Evolutionary conservation across 30 jellyfish, hydroid and myxozoan species (phyloP).

Genomic region (Morbakka virulenta): DNA sequence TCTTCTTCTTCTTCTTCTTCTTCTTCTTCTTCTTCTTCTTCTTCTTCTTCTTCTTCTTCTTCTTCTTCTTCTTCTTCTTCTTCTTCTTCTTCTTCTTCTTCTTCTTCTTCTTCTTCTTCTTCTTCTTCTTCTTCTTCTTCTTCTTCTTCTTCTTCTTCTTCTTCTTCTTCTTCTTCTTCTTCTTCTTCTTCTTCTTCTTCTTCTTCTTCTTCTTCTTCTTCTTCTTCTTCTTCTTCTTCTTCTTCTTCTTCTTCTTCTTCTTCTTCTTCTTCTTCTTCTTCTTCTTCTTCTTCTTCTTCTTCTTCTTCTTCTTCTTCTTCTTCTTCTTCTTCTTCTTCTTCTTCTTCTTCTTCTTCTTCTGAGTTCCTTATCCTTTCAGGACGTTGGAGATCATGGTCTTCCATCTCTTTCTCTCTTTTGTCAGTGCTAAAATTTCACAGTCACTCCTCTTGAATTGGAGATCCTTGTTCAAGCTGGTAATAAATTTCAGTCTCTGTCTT

Average conservation of each 20-base stretch:
- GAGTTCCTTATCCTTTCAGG: too few relatives aligned
- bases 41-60: neutral
- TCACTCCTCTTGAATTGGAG: too few relatives aligned
- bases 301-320: neutral
- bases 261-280: neutral
- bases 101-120: neutral
- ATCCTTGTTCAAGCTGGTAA: too few relatives aligned
- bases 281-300: neutral
- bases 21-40: neutral
- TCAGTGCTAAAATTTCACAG: too few relatives aligned
- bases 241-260: neutral
- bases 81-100: neutral
- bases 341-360: constrained; percentile 1
- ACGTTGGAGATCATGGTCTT: too few relatives aligned
- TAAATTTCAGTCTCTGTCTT: too few relatives aligned
- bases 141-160: neutral
- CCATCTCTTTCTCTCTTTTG: too few relatives aligned
- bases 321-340: neutral
- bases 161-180: neutral
- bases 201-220: neutral
- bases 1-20: neutral
- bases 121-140: neutral
- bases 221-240: neutral
- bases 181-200: neutral
- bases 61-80: neutral